These are phyloP conservation scores for Heteropelma amictum DNA, from an alignment of 2,888 invertebrate genomes.

Conservation along the genomic window DNA sequence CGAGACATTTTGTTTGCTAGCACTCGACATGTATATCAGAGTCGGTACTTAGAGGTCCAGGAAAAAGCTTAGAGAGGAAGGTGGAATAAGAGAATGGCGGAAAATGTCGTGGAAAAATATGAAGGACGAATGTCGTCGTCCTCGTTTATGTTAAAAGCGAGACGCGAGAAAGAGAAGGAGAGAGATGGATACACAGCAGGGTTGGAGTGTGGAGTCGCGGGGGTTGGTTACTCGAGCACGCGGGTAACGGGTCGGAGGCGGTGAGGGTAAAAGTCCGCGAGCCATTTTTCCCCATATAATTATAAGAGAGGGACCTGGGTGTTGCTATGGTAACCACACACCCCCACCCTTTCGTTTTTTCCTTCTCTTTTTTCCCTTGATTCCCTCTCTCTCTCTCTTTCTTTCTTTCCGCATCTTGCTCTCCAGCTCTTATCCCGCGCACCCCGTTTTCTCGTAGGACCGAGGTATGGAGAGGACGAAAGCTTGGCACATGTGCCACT, in stretches of 20 bases:
- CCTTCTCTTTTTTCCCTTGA: constrained; percentile 59
- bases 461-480: constrained; percentile 59
- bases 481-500: constrained; percentile 60
- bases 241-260: constrained; percentile 51
- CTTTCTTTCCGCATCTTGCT: constrained; percentile 34
- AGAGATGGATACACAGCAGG: constrained; percentile 26
- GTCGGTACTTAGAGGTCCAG: constrained; percentile 12
- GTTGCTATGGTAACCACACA: constrained; percentile 76
- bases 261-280: constrained; percentile 76
- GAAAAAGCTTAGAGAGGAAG: constrained; percentile 18
- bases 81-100: constrained; percentile 39
- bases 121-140: constrained; percentile 54
- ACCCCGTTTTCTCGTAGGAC: constrained; percentile 76
- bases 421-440: constrained; percentile 65
- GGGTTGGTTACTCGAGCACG: constrained; percentile 46
- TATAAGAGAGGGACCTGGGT: constrained; percentile 76
- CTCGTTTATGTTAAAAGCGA: constrained; percentile 39
- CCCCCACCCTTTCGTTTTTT: constrained; percentile 62
- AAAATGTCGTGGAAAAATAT: constrained; percentile 36
- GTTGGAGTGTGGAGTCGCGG: constrained; percentile 32
- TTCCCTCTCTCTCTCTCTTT: constrained; percentile 44
- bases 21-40: constrained; percentile 9
- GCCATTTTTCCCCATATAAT: constrained; percentile 78
- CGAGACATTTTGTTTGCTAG: constrained; percentile 44
- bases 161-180: constrained; percentile 33